Evolutionary conservation across 2,888 invertebrate genomes (phyloP).

Genomic region (Yponomeuta plumbellus): DNA sequence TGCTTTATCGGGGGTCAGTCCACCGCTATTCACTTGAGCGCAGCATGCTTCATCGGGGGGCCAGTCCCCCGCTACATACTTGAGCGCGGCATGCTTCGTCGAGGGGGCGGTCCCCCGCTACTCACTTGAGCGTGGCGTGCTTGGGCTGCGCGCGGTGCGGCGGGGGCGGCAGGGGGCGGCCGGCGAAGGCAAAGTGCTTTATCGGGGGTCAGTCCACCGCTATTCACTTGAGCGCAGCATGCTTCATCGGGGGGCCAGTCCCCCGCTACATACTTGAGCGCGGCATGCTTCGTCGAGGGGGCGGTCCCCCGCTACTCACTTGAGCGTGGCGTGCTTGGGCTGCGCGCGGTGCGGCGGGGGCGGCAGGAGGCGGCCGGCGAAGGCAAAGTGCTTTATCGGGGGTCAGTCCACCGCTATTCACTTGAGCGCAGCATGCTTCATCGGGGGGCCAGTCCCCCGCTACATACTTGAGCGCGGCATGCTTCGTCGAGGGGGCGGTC

Average conservation of each 20-base stretch:
- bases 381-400: conserved; percentile 84
- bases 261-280: conserved; percentile 77
- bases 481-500: conserved; percentile 85
- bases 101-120: conserved; percentile 69
- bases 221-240: conserved; percentile 85
- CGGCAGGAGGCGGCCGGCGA: conserved; percentile 86
- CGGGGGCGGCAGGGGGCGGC: conserved; percentile 84
- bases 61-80: conserved; percentile 57
- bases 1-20: conserved; percentile 52
- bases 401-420: conserved; percentile 35
- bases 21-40: conserved; percentile 77
- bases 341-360: conserved; percentile 83
- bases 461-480: conserved; percentile 85
- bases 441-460: not conserved
- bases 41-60: conserved; percentile 82
- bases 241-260: conserved; percentile 68
- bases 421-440: conserved; percentile 90
- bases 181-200: conserved; percentile 91
- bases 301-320: conserved; percentile 70
- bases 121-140: conserved; percentile 87
- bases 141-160: conserved; percentile 88
- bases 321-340: conserved; percentile 91
- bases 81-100: conserved; percentile 91
- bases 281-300: conserved; percentile 91
- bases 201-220: not conserved